A percentile compares a stretch with the other conserved stretches of the same genome.
Evolutionary conservation across 2,888 invertebrate genomes (phyloP).

Genomic region (Hydriomena furcata): DNA sequence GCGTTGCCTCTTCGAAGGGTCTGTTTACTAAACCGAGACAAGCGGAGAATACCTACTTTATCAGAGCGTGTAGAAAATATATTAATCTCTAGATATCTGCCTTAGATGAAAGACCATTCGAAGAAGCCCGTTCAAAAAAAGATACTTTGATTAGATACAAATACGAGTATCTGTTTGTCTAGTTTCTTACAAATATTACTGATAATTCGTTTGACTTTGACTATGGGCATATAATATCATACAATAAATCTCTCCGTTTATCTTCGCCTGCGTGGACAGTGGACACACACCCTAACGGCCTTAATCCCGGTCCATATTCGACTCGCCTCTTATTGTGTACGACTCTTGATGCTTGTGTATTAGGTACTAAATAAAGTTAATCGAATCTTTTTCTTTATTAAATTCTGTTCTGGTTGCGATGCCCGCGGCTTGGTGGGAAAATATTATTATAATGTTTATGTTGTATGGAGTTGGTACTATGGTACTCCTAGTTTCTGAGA

Average conservation of each 20-base stretch:
- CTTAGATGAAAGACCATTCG: background rate
- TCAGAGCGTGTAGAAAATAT: no score
- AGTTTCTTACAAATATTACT: no score
- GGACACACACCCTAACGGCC: conserved; percentile 37
- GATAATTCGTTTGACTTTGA: no score
- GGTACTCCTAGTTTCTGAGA: no score
- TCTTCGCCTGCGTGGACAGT: conserved; percentile 16
- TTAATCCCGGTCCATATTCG: conserved; percentile 33
- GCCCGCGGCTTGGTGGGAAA: no score
- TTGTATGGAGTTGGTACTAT: no score
- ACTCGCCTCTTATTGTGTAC: conserved; percentile 27
- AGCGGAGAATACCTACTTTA: background rate
- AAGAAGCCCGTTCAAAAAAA: no score
- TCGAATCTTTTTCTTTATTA: conserved; percentile 20
- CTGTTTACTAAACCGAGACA: background rate
- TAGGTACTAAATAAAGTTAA: conserved; percentile 21
- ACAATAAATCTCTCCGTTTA: background rate
- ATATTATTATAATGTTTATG: no score
- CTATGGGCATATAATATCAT: no score
- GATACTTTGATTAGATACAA: no score
- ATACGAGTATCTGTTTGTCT: no score
- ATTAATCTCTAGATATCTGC: no score
- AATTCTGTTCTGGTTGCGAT: conserved; percentile 17
- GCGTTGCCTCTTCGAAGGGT: background rate
- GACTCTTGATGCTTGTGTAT: conserved; percentile 23